phyloP scores from a whole-genome alignment of 1,140 invertebrate species.

The Drosophila truncata region DNA sequence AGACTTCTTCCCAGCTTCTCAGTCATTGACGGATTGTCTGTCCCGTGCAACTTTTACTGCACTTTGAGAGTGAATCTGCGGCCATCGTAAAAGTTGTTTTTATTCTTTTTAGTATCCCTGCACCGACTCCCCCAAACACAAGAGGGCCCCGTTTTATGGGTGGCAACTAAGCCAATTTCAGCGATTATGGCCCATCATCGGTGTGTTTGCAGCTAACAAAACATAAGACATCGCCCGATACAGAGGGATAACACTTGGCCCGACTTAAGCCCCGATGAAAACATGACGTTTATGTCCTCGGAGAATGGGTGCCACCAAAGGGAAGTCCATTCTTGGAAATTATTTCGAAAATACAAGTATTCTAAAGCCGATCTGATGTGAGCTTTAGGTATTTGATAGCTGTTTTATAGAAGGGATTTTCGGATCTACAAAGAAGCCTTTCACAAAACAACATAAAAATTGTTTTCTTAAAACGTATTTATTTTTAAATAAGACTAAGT shows the following conservation, averaged over 20 bases:
- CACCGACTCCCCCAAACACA: conserved; percentile 43
- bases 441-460: background rate
- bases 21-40: conserved; percentile 69
- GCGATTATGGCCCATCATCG: conserved; percentile 74
- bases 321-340: conserved; percentile 22
- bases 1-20: background rate
- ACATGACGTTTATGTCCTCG: conserved; percentile 61
- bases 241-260: conserved; percentile 46
- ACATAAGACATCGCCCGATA: conserved; percentile 54
- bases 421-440: conserved; percentile 1
- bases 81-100: conserved; percentile 77
- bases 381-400: conserved; percentile 11
- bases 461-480: background rate
- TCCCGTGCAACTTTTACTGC: conserved; percentile 73
- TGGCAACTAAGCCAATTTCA: conserved; percentile 75
- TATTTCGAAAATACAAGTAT: conserved; percentile 39
- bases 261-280: conserved; percentile 55
- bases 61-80: conserved; percentile 63
- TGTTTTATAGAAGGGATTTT: conserved; percentile 27
- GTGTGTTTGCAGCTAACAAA: conserved; percentile 80
- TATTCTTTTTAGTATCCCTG: conserved; percentile 73
- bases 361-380: background rate
- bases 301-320: background rate
- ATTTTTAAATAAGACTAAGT: background rate
- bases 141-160: conserved; percentile 56